Percentiles rank a stretch among this genome's conserved stretches.
Conservation (phyloP, 2,113 vertebrate genomes). For the Nansenia antarctica region DNA sequence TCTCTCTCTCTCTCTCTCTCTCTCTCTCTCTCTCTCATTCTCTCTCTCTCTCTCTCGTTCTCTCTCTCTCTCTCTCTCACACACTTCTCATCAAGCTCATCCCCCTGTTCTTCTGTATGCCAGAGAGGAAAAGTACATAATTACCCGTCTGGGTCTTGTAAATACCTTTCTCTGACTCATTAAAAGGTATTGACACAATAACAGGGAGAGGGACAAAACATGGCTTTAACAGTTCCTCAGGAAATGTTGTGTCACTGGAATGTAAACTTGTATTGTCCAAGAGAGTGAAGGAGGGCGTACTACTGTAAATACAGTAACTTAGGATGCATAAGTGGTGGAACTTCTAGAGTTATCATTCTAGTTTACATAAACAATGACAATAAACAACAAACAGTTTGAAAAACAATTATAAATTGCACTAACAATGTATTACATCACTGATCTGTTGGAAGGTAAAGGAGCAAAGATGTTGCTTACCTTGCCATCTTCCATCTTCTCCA, state of each 20-base stretch:
- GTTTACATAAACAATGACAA: neutral
- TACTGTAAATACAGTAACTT: neutral
- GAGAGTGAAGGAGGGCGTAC: neutral
- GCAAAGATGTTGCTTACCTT: slow-evolving; percentile 53
- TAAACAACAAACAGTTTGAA: neutral
- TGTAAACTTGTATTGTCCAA: too few relatives aligned
- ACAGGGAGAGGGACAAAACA: neutral
- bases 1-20: too few relatives aligned
- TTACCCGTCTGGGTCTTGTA: neutral
- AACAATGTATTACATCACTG: neutral
- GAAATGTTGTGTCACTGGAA: neutral
- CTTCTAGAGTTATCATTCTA: neutral
- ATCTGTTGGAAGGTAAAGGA: neutral
- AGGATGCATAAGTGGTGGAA: neutral
- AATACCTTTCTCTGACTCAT: slow-evolving; percentile 2
- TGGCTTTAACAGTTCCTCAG: neutral
- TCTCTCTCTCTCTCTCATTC: neutral
- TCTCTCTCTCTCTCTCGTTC: neutral
- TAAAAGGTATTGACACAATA: slow-evolving; percentile 8
- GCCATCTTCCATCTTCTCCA: slow-evolving; percentile 69
- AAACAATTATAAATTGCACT: neutral
- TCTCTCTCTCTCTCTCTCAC: slow-evolving; percentile 26
- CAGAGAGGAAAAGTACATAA: slow-evolving; percentile 64
- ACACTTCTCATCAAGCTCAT: slow-evolving; percentile 8
- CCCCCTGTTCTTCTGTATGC: slow-evolving; percentile 1